Evolutionary conservation across 2,113 vertebrate genomes (phyloP).

Genomic region (Entelurus aequoreus): DNA sequence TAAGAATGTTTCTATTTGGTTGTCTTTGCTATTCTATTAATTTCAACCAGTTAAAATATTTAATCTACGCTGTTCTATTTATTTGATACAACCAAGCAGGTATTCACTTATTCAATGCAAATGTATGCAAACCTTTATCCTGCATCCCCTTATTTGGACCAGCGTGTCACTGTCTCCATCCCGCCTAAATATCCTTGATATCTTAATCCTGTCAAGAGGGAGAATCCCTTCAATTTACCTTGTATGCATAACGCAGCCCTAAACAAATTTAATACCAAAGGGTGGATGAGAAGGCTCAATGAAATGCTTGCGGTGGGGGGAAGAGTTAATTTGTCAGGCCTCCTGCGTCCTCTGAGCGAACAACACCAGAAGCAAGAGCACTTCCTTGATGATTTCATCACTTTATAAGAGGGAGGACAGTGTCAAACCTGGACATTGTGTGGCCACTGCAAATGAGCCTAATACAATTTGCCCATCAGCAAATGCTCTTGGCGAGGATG

Average conservation of each 20-base stretch:
- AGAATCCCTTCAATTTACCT: conserved; percentile 61
- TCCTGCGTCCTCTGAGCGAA: conserved; percentile 56
- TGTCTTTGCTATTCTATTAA: conserved; percentile 71
- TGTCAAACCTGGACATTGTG: conserved; percentile 68
- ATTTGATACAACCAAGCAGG: conserved; percentile 53
- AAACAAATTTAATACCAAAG: conserved; percentile 63
- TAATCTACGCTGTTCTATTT: conserved; percentile 54
- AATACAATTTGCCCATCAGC: conserved; percentile 67
- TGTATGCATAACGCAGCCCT: conserved; percentile 58
- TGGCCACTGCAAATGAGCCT: conserved; percentile 70
- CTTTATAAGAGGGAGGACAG: conserved; percentile 67
- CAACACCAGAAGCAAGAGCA: conserved; percentile 55
- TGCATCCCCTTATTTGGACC: conserved; percentile 27
- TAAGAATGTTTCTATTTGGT: conserved; percentile 74
- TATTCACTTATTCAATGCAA: conserved; percentile 64
- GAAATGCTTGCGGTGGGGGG: conserved; percentile 42
- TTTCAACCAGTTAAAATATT: conserved; percentile 69
- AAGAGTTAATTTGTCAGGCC: conserved; percentile 67
- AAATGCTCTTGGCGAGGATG: conserved; percentile 64
- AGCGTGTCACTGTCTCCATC: conserved; percentile 18
- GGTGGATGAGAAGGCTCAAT: conserved; percentile 55
- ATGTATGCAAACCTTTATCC: conserved; percentile 57
- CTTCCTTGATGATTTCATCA: conserved; percentile 75
- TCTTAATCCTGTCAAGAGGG: conserved; percentile 63
- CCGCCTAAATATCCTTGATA: conserved; percentile 50